phyloP scores from a whole-genome alignment of 2,797 vertebrate species.

The Pelobates cultripes region DNA sequence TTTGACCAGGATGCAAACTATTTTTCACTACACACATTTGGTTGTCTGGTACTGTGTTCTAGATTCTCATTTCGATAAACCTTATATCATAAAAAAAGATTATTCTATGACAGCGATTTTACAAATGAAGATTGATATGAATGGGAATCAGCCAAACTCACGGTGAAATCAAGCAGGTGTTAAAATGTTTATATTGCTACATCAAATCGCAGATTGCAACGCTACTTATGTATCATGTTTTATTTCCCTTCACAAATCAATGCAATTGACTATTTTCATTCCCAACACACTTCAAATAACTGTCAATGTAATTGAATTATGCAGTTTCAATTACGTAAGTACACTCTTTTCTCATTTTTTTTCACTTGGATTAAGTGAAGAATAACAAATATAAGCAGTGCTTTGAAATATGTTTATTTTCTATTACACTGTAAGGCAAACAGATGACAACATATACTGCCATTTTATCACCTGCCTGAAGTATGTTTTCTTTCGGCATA shows the following conservation, averaged over 20 bases:
- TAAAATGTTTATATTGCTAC: not conserved
- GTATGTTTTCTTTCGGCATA: not conserved
- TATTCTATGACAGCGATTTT: not conserved
- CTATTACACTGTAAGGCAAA: not conserved
- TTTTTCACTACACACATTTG: too few species aligned
- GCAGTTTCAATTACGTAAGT: not conserved
- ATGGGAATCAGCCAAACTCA: not conserved
- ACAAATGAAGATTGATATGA: not conserved
- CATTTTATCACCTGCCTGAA: not conserved
- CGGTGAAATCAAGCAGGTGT: not conserved
- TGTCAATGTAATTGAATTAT: constrained; percentile 10
- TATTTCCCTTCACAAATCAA: not conserved
- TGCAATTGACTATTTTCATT: constrained; percentile 2
- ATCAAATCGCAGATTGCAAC: not conserved
- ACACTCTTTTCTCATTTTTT: not conserved
- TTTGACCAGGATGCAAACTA: too few species aligned
- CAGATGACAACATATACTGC: not conserved
- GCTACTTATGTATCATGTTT: not conserved
- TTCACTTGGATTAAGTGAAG: not conserved
- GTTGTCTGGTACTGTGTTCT: too few species aligned
- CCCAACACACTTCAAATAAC: constrained; percentile 1
- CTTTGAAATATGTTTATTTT: not conserved
- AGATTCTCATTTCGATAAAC: too few species aligned
- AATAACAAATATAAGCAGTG: not conserved
- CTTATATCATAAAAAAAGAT: not conserved